Evolutionary conservation across 2,113 vertebrate species (phyloP).

Genomic region (Podarcis cretensis): DNA sequence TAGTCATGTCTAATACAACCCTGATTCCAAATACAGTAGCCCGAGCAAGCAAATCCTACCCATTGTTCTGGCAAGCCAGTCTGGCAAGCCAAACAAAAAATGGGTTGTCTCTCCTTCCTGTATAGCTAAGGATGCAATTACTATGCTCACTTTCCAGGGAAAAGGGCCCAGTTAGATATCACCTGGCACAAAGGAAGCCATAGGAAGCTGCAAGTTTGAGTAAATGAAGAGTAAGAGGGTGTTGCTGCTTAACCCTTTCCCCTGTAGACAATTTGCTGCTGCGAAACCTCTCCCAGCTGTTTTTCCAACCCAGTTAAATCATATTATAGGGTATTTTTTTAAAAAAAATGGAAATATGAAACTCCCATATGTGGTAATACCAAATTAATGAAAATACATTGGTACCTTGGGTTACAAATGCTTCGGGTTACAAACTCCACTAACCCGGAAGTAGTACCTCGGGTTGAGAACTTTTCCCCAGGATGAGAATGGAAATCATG

Average conservation of each 20-base stretch:
- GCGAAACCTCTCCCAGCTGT: background rate
- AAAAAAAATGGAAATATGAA: background rate
- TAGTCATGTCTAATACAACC: background rate
- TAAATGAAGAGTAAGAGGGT: background rate
- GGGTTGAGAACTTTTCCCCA: too few species aligned
- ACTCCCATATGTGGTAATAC: background rate
- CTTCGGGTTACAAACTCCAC: too few species aligned
- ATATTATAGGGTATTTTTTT: background rate
- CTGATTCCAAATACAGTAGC: background rate
- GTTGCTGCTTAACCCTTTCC: background rate
- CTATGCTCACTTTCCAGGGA: background rate
- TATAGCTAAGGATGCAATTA: background rate
- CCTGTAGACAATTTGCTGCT: background rate
- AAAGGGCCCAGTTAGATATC: background rate
- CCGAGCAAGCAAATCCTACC: background rate
- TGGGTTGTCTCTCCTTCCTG: background rate
- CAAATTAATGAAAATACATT: background rate
- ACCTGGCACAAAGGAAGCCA: background rate
- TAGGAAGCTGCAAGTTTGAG: background rate
- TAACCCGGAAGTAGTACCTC: too few species aligned
- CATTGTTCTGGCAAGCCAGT: background rate
- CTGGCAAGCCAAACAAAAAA: background rate
- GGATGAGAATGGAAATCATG: too few species aligned
- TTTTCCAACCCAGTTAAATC: background rate
- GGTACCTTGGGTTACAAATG: too few species aligned